Evolutionary conservation across 92 coral and sea anemone genomes (phyloP).

Genomic region (Blastomussa wellsi): DNA sequence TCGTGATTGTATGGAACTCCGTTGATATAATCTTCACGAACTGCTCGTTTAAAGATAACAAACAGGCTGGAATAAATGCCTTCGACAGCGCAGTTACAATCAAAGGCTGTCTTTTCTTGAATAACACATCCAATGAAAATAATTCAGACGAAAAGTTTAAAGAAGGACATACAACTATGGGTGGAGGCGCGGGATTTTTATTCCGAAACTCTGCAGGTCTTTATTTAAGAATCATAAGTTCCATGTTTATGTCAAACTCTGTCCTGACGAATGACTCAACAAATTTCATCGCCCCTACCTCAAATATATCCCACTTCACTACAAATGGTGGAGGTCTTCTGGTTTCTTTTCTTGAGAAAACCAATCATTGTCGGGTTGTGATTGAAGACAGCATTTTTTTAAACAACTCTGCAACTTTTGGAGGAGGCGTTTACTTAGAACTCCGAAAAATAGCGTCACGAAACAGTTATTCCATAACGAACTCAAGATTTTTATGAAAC

Average conservation of each 20-base stretch:
- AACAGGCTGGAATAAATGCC: conserved; percentile 75
- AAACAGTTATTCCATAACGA: conserved; percentile 47
- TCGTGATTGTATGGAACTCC: conserved; percentile 66
- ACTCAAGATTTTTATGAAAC: conserved; percentile 49
- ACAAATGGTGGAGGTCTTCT: conserved; percentile 71
- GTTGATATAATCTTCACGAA: conserved; percentile 56
- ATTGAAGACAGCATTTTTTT: conserved; percentile 53
- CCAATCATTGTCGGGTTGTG: conserved; percentile 44
- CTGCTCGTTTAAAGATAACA: conserved; percentile 73
- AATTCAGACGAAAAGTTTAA: conserved; percentile 35
- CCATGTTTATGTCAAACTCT: conserved; percentile 61
- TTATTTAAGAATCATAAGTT: conserved; percentile 40
- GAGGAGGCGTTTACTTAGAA: conserved; percentile 83
- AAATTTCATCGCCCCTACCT: conserved; percentile 64
- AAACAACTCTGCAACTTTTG: conserved; percentile 81
- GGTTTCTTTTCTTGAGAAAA: conserved; percentile 39
- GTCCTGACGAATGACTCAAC: conserved; percentile 61
- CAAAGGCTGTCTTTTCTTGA: conserved; percentile 62
- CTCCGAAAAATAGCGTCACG: conserved; percentile 50
- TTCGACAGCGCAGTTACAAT: conserved; percentile 73
- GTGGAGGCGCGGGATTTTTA: conserved; percentile 69
- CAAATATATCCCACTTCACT: conserved; percentile 55
- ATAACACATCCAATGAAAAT: conserved; percentile 63
- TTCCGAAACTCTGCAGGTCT: conserved; percentile 37
- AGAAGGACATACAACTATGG: conserved; percentile 60